Percentiles rank a stretch among this genome's conserved stretches.
These are phyloP conservation scores for Arbacia lixula DNA, from an alignment of 53 echinoderm and acorn worm genomes.

Conservation along the genomic window DNA sequence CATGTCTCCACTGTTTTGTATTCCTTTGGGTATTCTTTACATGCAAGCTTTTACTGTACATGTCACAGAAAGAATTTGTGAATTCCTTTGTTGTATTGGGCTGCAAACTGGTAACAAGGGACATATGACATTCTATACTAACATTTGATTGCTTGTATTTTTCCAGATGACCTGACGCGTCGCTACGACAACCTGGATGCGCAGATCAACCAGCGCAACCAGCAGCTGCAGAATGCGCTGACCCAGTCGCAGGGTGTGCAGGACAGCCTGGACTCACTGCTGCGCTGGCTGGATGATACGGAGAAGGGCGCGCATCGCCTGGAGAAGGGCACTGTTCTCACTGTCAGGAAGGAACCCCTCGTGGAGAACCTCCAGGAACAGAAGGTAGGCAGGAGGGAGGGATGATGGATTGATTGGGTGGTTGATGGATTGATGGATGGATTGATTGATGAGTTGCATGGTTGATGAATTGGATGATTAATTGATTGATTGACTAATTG, in stretches of 20 bases:
- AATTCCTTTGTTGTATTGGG: too few relatives aligned
- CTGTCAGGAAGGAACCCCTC: constrained; percentile 85
- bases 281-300: constrained; percentile 87
- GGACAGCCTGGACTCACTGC: constrained; percentile 85
- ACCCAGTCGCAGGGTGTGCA: constrained; percentile 93
- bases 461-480: too few relatives aligned
- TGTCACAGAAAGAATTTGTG: too few relatives aligned
- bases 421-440: too few relatives aligned
- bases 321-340: constrained; percentile 91
- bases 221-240: constrained; percentile 86
- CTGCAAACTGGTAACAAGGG: too few relatives aligned
- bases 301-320: constrained; percentile 84
- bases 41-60: too few relatives aligned
- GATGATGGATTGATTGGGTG: too few relatives aligned
- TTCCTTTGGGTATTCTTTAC: too few relatives aligned
- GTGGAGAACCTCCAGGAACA: constrained; percentile 93
- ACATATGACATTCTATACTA: too few relatives aligned
- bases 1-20: too few relatives aligned
- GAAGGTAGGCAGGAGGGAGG: constrained; percentile 69
- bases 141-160: not conserved
- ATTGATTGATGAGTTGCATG: too few relatives aligned
- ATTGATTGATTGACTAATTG: too few relatives aligned
- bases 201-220: constrained; percentile 81
- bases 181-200: constrained; percentile 90
- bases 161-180: constrained; percentile 72